phyloP scores from a whole-genome alignment of 2,113 vertebrate genomes.

The Psittacula cyanocephala region DNA sequence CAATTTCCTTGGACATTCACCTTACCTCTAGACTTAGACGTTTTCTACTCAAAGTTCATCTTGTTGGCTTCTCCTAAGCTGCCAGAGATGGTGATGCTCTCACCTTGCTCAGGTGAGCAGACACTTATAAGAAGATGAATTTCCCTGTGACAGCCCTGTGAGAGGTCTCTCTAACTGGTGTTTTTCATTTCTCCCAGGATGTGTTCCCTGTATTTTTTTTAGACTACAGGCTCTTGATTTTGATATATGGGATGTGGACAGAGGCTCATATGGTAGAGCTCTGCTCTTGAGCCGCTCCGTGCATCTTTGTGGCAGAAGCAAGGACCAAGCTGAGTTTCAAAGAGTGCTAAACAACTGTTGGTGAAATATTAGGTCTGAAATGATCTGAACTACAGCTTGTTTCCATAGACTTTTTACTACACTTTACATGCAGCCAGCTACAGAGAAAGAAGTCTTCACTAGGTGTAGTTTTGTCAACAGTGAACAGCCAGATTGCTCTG shows the following conservation, averaged over 20 bases:
- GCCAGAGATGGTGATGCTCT: accelerated
- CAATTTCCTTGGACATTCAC: accelerated
- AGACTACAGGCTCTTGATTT: background rate
- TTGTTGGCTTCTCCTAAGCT: background rate
- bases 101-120: background rate
- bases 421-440: background rate
- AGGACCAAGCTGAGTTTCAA: background rate
- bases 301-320: background rate
- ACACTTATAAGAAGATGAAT: background rate
- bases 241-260: background rate
- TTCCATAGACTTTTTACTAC: background rate
- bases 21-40: background rate
- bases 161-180: background rate
- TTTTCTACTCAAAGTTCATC: background rate
- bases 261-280: background rate
- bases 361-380: background rate
- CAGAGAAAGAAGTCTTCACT: background rate
- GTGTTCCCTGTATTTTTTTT: background rate
- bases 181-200: background rate
- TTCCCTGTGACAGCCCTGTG: background rate
- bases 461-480: accelerated
- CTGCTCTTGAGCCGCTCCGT: background rate
- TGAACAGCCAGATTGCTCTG: background rate
- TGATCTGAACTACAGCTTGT: background rate
- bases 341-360: background rate